Evolutionary conservation across 2,888 invertebrate species (phyloP), one percentile per base, ranked within the genome.

Genomic region (Eubasilissa splendida): DNA sequence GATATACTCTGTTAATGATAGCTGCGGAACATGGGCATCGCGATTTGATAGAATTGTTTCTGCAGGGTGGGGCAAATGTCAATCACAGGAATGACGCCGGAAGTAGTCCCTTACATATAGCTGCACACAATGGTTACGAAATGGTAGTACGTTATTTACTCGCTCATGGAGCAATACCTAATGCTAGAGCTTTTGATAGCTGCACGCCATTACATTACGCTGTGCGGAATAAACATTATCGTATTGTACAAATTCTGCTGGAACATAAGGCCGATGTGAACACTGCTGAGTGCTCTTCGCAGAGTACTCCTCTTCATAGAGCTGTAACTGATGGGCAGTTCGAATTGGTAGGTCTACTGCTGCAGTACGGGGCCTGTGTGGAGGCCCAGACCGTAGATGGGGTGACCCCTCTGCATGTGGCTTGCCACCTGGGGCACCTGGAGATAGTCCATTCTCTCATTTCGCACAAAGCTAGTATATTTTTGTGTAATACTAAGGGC

Each of bases 91-190:
- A 63, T 12, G 60, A 63, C 7, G 33, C 14, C 10, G 60, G 60
- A 63, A 11, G 10, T 22, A 63, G 22, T 10, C 14, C 60, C 10
- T 11, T 63, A 11, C 60, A 31, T 63, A 63, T 63, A 31, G 60
- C 60, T 63, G 60, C 60, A 11, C 22, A 63, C 22, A 63, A 63
- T 63, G 60, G 60, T 31, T 14, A 63, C 60, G 22, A 31, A 31
- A 31, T 31, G 22, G 60, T 63, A 22, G 60, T 63, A 31, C 22
- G 1, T 31, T 10, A 10, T 63, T 31, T 63, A 22, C 60, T 63
- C 33, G 22, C 60, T 31, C 10, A 31, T 5, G 60, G 60, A 31
- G 60, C 60, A 10, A 31, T 31, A 31, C 22, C 5, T 1, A 63
- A 63, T 31, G 60, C 31, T 1, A 11, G 22, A 4, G 60, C 22